Evolutionary conservation across 2,888 invertebrate species (phyloP), one percentile per base, ranked within the genome.

Genomic region (Noctua pronuba): DNA sequence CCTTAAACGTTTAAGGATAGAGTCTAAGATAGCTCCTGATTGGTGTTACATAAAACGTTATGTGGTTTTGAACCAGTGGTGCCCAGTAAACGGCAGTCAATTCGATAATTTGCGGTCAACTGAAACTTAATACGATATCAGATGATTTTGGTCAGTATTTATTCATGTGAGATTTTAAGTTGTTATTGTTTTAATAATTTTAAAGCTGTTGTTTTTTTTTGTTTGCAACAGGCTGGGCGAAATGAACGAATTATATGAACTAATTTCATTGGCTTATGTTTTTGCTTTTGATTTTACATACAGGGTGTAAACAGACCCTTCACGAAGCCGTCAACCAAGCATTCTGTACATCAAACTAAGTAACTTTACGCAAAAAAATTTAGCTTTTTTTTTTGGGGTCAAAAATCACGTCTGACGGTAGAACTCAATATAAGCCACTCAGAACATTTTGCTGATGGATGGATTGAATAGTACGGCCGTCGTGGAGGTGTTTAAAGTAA

Each of bases 81-180:
- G 75, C 80, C 73, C 73, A 82, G 73, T 81, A 74, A 85, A 75
- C 71, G 69, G 46, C 60, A 58, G 64, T 79, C 46, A 74, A 79
- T 87, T 75, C 77, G 46, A 83, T 80, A 60, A 80, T 83, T 85
- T 77, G 84, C 72, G 84, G 82, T 24, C 44, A 75, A 67, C 69
- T 75, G 70, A 77, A 69, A 82, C 70, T 77, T 73, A 70, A 58
- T 62, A 64, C 24, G 66, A 55, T 44, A 64, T 60, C 70, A 62
- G 28, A 72, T 58, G 44, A 79, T 73, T 71, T 82, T 68, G 79
- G 62, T 64, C 28, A 67, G 38, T 77, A 72, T 77, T 75, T 74
- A 74, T 52, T 77, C 35, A 35, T 62, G 41, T 65, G 65, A 77
- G 65, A 35, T 72, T 82, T 68, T n/a, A 72, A 58, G 21, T 69